Evolutionary conservation across 2,113 vertebrate genomes (phyloP).

Genomic region (Steatornis caripensis): DNA sequence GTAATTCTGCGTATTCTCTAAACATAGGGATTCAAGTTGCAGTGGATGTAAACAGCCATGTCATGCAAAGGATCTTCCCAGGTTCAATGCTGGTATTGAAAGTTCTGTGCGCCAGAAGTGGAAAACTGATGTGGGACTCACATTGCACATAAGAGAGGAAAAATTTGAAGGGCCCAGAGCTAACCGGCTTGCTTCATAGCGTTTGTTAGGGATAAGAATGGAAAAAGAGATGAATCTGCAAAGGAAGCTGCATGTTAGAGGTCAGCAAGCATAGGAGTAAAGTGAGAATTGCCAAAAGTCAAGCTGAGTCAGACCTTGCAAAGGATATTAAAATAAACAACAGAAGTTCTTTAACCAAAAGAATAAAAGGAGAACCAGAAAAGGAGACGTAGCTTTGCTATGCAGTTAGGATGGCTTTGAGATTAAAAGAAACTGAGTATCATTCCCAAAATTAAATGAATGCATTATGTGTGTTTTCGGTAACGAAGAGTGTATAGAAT

Average conservation of each 20-base stretch:
- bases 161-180: background rate
- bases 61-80: background rate
- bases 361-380: background rate
- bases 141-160: background rate
- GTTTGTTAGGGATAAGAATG: background rate
- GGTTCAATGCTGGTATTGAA: background rate
- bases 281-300: constrained; percentile 56
- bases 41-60: background rate
- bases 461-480: background rate
- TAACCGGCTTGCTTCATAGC: background rate
- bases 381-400: background rate
- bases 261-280: constrained; percentile 34
- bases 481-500: background rate
- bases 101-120: background rate
- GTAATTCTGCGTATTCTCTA: background rate
- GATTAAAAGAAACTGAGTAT: background rate
- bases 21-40: background rate
- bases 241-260: constrained; percentile 54
- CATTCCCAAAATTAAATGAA: background rate
- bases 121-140: background rate
- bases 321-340: constrained; percentile 66
- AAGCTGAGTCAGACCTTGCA: constrained; percentile 60
- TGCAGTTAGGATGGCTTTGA: background rate
- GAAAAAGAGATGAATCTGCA: constrained; percentile 53
- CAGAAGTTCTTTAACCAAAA: constrained; percentile 32